These are phyloP conservation scores for Himantopus leucocephalus DNA, from an alignment of 2,113 vertebrate species.

Conservation along the genomic window DNA sequence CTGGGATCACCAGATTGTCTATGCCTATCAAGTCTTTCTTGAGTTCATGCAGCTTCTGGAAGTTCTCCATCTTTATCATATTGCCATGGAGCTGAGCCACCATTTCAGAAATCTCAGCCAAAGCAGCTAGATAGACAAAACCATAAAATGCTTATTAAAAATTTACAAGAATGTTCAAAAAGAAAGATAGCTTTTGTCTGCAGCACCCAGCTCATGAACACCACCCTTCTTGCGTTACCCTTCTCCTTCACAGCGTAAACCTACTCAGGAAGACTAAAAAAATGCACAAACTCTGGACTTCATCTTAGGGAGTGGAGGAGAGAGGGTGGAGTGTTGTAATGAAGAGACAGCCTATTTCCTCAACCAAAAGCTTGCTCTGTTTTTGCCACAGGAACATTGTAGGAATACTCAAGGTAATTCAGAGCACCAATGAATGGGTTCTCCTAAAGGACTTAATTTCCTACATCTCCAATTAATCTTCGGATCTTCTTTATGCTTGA, in stretches of 20 bases:
- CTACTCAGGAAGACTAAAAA: not conserved
- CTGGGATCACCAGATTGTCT: conserved; percentile 88
- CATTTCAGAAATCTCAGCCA: conserved; percentile 93
- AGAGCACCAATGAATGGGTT: not conserved
- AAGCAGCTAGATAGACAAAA: conserved; percentile 79
- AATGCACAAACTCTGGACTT: not conserved
- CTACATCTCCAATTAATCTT: not conserved
- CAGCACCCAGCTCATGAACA: not conserved
- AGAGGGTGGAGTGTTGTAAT: not conserved
- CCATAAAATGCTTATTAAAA: not conserved
- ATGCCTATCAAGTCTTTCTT: conserved; percentile 94
- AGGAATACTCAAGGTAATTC: not conserved
- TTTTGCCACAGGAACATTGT: not conserved
- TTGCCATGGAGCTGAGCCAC: conserved; percentile 88
- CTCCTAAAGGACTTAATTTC: not conserved
- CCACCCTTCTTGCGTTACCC: not conserved
- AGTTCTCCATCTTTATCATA: conserved; percentile 96
- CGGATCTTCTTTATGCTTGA: not conserved
- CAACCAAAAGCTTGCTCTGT: not conserved
- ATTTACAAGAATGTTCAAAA: not conserved
- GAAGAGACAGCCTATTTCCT: not conserved
- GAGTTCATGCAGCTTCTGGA: conserved; percentile 95
- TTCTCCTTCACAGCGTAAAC: not conserved
- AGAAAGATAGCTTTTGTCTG: not conserved
- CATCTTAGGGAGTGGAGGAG: not conserved